Evolutionary conservation across 2,888 invertebrate genomes (phyloP), one percentile per base, ranked within the genome.

Genomic region (Eristalis arbustorum): DNA sequence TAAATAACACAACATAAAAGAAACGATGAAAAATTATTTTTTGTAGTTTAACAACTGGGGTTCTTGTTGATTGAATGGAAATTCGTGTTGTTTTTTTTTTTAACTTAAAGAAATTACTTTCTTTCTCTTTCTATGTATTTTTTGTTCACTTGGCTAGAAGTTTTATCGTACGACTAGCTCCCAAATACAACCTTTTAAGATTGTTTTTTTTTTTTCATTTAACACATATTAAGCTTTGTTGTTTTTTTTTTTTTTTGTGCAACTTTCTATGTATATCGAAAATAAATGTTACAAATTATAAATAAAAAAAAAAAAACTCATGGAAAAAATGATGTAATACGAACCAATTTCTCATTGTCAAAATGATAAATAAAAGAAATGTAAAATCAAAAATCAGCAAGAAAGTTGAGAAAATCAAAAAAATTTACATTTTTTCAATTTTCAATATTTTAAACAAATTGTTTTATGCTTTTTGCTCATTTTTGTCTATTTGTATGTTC

Each of bases 121-220:
- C 40, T 31, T 31, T 31, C 23, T 75, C 64, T 59, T 57, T 85
- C 37, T 59, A 25, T 59, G 13, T 25, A 59, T 13, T 28, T 79
- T 67, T 63, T 62, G 23, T 49, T 67, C 37, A 73, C 25, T 76
- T 88, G 79, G 76, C 81, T 84, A 88, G 84, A 88, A 83, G 84
- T 76, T 61, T 76, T 34, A 76, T 66, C 49, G 49, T 18, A 49
- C 18, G 66, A 74, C 69, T 28, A 77, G 71, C 76, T 84, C 80
- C 88, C 80, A 84, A 84, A 80, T 93, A 93, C 91, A 93, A 91
- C 80, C 80, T 80, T 80, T 80, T 76, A 84, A 84, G 78, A 89
- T 89, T 90, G 92, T 92, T 93, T 93, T 93, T 93, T 93, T 93
- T 93, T 93, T 93, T 92, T 94, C 93, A 93, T 42, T 28, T 37